phyloP scores from a whole-genome alignment of 92 coral and sea anemone genomes.

The Siderastrea radians region DNA sequence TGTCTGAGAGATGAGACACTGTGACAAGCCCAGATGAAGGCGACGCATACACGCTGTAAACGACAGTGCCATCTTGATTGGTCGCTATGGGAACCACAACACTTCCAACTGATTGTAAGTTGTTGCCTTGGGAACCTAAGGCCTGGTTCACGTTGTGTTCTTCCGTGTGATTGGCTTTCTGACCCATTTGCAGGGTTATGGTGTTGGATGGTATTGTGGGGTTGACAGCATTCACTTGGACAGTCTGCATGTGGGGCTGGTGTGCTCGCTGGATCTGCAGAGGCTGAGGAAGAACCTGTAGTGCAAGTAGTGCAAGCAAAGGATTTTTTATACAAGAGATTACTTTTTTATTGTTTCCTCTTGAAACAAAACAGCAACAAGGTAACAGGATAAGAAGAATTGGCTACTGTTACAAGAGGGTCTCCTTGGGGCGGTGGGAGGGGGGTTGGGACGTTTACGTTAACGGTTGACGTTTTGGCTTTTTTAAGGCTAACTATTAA shows the following conservation, averaged over 20 bases:
- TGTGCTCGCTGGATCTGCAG: slow-evolving; percentile 86
- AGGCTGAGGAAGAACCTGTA: slow-evolving; percentile 78
- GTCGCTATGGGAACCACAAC: slow-evolving; percentile 90
- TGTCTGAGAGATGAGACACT: slow-evolving; percentile 77
- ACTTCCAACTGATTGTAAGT: slow-evolving; percentile 82
- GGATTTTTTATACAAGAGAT: too few relatives aligned
- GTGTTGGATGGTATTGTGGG: slow-evolving; percentile 50
- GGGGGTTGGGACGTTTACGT: too few relatives aligned
- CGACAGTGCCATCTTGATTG: slow-evolving; percentile 85
- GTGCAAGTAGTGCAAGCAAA: too few relatives aligned
- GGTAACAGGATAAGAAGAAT: too few relatives aligned
- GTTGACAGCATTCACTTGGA: slow-evolving; percentile 52
- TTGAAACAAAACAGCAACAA: neutral
- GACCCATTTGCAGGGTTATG: slow-evolving; percentile 70
- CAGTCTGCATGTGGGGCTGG: slow-evolving; percentile 67
- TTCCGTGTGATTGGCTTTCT: slow-evolving; percentile 82
- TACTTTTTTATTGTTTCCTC: neutral
- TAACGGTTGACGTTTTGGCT: too few relatives aligned
- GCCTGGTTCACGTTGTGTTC: slow-evolving; percentile 78
- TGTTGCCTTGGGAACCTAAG: slow-evolving; percentile 59
- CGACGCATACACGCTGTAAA: slow-evolving; percentile 82
- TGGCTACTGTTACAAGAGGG: too few relatives aligned
- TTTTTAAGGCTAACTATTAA: too few relatives aligned
- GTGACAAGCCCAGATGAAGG: slow-evolving; percentile 85
- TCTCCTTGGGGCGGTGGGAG: too few relatives aligned